Evolutionary conservation across 2,797 vertebrate genomes (phyloP), one percentile per base, ranked within the genome.

Genomic region (Eospalax fontanierii): DNA sequence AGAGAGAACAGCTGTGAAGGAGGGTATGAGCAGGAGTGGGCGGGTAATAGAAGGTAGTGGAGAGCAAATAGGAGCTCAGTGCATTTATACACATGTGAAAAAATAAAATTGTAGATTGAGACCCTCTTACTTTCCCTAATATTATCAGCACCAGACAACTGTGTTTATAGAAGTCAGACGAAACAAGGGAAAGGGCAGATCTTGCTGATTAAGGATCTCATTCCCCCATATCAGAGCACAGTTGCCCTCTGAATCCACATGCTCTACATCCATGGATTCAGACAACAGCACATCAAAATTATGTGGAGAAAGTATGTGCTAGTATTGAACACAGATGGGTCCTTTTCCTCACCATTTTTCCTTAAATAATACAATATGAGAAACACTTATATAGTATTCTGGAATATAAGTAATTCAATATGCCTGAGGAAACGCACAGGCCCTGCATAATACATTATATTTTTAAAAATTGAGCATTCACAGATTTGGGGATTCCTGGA

Each of bases 101-200:
- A 15, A 19, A 91, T 68, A 90, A 90, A 70, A 15, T 59, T 83
- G 43, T 89, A 87, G 16, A 71, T 0, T 73, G 38, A 91, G 65
- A 82, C 50, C 38, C 59, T 87, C 79, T 66, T n/a, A 33, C 4
- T 65, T 79, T 66, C 16, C 12, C 81, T 59, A 57, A 19, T 8
- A 63, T 40, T 74, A 74, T 33, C 57, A 46, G 12, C 22, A 61
- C 18, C 30, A 81, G 8, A 21, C 26, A 90, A 43, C 57, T 70
- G 46, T 43, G 28, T 18, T 4, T 6, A 6, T 38, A 74, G 15
- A 4, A 40, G 0, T 0, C 5, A 18, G 1, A 1, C 14, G 10
- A 11, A 46, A 3, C 15, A 14, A 4, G 28, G 43, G 35, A 63
- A 87, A 91, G 15, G 76, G 59, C 1, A 1, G 14, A 59, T 2